Conservation (phyloP, 2,888 invertebrate genomes). For the Epirrhoe alternata region DNA sequence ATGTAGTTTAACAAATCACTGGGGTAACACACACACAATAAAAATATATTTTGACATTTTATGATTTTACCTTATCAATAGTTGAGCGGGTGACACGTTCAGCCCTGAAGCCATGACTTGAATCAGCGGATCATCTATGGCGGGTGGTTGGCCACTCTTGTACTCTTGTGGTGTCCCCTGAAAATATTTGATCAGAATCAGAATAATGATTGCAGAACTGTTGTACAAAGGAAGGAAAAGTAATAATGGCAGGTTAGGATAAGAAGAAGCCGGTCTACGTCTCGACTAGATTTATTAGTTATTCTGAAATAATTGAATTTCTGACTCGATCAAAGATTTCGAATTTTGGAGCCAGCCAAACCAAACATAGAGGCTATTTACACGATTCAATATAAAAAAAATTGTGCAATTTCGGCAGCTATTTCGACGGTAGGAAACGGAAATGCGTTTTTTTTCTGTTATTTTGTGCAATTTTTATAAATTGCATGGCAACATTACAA, state of each 20-base stretch:
- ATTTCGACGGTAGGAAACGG: background rate
- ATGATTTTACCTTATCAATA: slow-evolving; percentile 74
- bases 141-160: slow-evolving; percentile 86
- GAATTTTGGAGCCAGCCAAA: background rate
- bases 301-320: background rate
- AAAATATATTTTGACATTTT: too few species aligned
- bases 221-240: too few species aligned
- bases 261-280: background rate
- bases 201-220: too few species aligned
- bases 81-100: slow-evolving; percentile 61
- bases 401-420: background rate
- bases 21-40: too few species aligned
- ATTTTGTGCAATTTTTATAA: background rate
- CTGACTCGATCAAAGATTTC: background rate
- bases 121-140: slow-evolving; percentile 89
- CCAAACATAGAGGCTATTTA: background rate
- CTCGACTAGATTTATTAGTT: too few species aligned
- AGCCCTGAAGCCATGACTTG: slow-evolving; percentile 71
- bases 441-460: background rate
- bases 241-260: background rate
- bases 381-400: background rate
- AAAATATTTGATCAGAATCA: too few species aligned
- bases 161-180: slow-evolving; percentile 87
- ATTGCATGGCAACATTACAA: background rate
- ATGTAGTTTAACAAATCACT: too few species aligned